Percentiles rank a stretch among this genome's conserved stretches.
phyloP scores from a whole-genome alignment of 2,888 invertebrate genomes.

The Crioceris asparagi region DNA sequence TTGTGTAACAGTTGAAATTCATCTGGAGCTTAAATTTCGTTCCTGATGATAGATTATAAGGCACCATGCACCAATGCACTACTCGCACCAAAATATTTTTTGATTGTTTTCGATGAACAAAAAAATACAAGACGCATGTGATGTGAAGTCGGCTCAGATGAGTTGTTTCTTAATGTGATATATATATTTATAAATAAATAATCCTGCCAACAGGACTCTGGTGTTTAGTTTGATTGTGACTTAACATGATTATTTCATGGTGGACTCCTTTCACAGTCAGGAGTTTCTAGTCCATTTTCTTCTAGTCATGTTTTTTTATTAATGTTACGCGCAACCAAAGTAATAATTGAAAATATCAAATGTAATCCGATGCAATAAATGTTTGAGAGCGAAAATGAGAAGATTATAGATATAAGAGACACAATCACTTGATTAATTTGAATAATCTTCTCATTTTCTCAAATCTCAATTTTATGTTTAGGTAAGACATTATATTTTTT shows the following conservation, averaged over 20 bases:
- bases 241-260: too few relatives aligned
- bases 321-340: constrained; percentile 2
- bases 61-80: too few relatives aligned
- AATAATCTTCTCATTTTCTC: constrained; percentile 1
- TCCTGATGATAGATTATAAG: too few relatives aligned
- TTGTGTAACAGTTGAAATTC: too few relatives aligned
- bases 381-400: constrained; percentile 7
- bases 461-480: too few relatives aligned
- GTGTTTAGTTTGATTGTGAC: too few relatives aligned
- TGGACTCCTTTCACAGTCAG: constrained; percentile 3
- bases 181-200: constrained; percentile 16
- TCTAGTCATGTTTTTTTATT: constrained; percentile 1
- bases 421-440: constrained; percentile 29
- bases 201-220: too few relatives aligned
- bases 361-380: constrained; percentile 30
- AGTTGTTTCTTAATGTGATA: constrained; percentile 31
- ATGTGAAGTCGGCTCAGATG: constrained; percentile 22
- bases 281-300: constrained; percentile 3
- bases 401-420: constrained; percentile 23
- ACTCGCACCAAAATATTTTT: constrained; percentile 15
- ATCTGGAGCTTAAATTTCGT: constrained; percentile 11
- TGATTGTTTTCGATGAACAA: constrained; percentile 8
- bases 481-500: too few relatives aligned
- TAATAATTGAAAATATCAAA: constrained; percentile 25
- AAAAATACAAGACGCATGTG: constrained; percentile 21